These are phyloP conservation scores for Plagodis pulveraria DNA, from an alignment of 2,888 invertebrate species.

Conservation along the genomic window DNA sequence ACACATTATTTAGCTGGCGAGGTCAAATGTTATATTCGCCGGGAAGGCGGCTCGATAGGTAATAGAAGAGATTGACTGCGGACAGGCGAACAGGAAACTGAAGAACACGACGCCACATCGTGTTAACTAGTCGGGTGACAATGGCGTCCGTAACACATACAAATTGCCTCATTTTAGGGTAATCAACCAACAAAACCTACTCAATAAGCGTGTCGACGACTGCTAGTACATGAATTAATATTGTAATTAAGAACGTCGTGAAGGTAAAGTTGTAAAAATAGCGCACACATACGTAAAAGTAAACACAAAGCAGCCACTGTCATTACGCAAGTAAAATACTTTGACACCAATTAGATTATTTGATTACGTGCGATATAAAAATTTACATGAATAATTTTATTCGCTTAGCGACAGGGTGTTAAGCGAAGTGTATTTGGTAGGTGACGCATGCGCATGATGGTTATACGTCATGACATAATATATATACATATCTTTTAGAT, in stretches of 20 bases:
- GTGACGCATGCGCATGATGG: conserved; percentile 22
- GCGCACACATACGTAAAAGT: conserved; percentile 21
- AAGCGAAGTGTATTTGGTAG: conserved; percentile 24
- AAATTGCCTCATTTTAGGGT: conserved; percentile 36
- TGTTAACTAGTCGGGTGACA: conserved; percentile 32
- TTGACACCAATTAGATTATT: conserved; percentile 42
- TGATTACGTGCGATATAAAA: conserved; percentile 33
- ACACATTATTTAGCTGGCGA: conserved; percentile 39
- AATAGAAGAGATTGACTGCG: conserved; percentile 27
- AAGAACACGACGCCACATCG: conserved; percentile 32
- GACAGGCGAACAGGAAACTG: conserved; percentile 29
- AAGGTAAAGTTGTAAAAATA: conserved; percentile 28
- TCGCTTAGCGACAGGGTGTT: conserved; percentile 35
- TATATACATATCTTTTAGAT: conserved; percentile 32
- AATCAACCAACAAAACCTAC: conserved; percentile 35
- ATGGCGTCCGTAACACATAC: conserved; percentile 31
- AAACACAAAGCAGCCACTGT: conserved; percentile 25
- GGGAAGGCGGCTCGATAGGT: conserved; percentile 27
- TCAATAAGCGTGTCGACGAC: conserved; percentile 28
- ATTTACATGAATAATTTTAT: conserved; percentile 27
- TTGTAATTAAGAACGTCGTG: conserved; percentile 38
- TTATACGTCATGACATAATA: conserved; percentile 24
- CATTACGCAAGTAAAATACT: conserved; percentile 39
- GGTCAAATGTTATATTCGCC: conserved; percentile 38
- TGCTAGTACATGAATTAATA: conserved; percentile 30